Evolutionary conservation across 2,113 vertebrate genomes (phyloP), one percentile per base, ranked within the genome.

Genomic region (Carlito syrichta): DNA sequence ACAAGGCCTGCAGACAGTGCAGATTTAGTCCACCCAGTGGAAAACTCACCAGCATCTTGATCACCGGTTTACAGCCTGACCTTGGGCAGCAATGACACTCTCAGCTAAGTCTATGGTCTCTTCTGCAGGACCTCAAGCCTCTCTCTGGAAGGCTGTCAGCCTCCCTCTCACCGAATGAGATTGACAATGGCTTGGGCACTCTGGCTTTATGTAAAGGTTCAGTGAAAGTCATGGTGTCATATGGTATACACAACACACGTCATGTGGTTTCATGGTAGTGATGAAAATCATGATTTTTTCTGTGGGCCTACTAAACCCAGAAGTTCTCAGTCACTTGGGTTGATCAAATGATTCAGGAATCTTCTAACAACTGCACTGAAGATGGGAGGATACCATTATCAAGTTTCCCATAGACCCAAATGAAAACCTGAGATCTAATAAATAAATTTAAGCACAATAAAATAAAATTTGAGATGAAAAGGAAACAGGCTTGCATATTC

Each of bases 401-500:
- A 97, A 63, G 52, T 77, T 62, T 86, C 88, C 85, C 81, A 40
- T 14, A 48, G 60, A 95, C 54, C 58, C 20, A 25, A 78, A 58
- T 1, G 7, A 86, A 92, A 93, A 90, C 32, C 22, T 76, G 60
- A n/a, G 66, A 38, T 63, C 88, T 89, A 95, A 90, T 69, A 93
- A 96, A 94, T 87, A 78, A 71, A 88, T 89, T 35, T 92, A 96
- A 96, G 79, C 63, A 69, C 62, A 96, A 91, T 96, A 89, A 94
- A 94, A 91, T 95, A 94, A 97, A 94, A 88, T 63, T 73, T 83
- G 96, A 93, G 82, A 95, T 97, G 86, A 91, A 96, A 95, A 92
- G 95, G 86, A 93, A 93, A 77, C 78, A 68, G n/a, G 22, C 77
- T 92, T 95, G 91, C 94, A 96, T 96, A 97, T 96, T 94, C 97